Evolutionary conservation across 2,113 vertebrate genomes (phyloP).

Genomic region (Motacilla alba): DNA sequence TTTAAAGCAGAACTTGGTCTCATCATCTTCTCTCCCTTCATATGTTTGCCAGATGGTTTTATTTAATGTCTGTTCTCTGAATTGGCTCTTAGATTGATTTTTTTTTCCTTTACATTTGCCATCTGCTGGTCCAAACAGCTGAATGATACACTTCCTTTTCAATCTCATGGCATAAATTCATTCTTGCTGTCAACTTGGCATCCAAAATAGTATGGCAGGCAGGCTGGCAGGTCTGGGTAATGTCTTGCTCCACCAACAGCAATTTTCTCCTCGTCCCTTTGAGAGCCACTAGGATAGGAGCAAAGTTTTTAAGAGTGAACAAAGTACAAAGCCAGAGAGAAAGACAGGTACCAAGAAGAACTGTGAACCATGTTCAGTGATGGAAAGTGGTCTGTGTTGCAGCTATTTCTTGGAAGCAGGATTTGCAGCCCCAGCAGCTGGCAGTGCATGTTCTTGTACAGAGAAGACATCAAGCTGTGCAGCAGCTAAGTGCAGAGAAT

Average conservation of each 20-base stretch:
- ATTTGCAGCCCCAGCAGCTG: background rate
- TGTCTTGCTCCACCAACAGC: background rate
- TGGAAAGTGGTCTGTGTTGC: background rate
- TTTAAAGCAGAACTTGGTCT: background rate
- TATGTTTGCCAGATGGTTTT: constrained; percentile 32
- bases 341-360: background rate
- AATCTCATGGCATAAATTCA: constrained; percentile 7
- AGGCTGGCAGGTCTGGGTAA: background rate
- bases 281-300: background rate
- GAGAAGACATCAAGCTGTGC: background rate
- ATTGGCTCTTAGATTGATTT: constrained; percentile 7
- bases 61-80: constrained; percentile 13
- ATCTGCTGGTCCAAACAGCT: constrained; percentile 46
- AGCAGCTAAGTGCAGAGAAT: background rate
- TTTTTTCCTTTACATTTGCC: constrained; percentile 32
- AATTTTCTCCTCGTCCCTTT: background rate
- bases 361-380: background rate
- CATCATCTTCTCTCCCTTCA: background rate
- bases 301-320: background rate
- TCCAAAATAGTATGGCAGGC: background rate
- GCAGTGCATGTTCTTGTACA: background rate
- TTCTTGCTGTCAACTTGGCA: background rate
- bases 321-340: background rate
- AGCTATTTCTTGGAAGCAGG: background rate
- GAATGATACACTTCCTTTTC: constrained; percentile 18